Percentiles rank a stretch among this genome's conserved stretches.
Conservation (phyloP, 2,113 vertebrate genomes). For the Isurus oxyrinchus region DNA sequence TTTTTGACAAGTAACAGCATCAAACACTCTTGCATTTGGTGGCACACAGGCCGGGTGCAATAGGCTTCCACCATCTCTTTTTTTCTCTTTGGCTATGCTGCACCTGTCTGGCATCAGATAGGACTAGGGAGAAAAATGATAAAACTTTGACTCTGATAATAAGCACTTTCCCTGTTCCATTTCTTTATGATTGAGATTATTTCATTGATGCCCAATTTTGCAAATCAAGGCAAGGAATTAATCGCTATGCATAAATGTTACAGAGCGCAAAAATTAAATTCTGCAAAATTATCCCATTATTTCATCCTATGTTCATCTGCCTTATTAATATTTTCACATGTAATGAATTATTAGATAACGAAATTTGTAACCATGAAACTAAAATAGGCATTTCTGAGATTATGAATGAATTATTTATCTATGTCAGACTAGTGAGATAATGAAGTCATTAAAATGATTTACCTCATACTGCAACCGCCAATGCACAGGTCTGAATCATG, state of each 20-base stretch:
- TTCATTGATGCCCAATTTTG: background rate
- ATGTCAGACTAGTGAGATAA: background rate
- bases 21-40: background rate
- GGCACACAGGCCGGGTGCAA: background rate
- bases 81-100: background rate
- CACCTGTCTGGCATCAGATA: background rate
- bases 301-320: background rate
- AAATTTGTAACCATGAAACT: background rate
- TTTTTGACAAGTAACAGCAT: background rate
- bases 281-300: background rate
- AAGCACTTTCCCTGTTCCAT: background rate
- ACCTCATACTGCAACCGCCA: background rate
- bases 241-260: background rate
- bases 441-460: background rate
- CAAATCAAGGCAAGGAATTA: background rate
- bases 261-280: background rate
- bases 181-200: background rate
- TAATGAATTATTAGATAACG: background rate
- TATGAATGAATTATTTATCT: background rate
- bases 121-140: background rate
- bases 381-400: background rate
- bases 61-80: background rate
- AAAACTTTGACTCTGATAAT: background rate
- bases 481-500: background rate
- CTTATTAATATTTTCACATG: background rate